Conservation (phyloP, 2,888 invertebrate genomes). For the Tiliacea aurago region DNA sequence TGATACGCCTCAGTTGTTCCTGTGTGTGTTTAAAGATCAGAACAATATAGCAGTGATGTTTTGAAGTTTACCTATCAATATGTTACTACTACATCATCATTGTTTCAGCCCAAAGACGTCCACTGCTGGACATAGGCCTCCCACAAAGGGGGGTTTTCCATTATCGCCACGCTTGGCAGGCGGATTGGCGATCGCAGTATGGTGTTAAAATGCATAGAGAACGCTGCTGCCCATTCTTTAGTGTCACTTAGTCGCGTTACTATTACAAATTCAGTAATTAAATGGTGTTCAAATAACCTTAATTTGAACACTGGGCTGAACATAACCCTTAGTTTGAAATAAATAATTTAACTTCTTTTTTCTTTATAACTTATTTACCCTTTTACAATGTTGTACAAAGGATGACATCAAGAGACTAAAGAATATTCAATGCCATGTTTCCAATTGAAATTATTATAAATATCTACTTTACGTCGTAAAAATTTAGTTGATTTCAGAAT, state of each 20-base stretch:
- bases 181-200: too few species aligned
- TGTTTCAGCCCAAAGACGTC: too few species aligned
- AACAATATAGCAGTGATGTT: not conserved
- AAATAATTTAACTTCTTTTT: not conserved
- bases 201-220: too few species aligned
- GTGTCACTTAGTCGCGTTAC: too few species aligned
- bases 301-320: not conserved
- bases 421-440: too few species aligned
- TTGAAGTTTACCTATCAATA: not conserved
- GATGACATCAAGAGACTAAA: too few species aligned
- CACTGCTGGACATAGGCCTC: too few species aligned
- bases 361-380: not conserved
- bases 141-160: too few species aligned
- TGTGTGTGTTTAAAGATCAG: constrained; percentile 53
- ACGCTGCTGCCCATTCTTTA: too few species aligned
- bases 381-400: not conserved
- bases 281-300: not conserved
- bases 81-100: too few species aligned
- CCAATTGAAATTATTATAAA: not conserved
- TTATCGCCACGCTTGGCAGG: too few species aligned
- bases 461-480: not conserved
- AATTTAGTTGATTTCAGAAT: not conserved
- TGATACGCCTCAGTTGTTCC: constrained; percentile 98
- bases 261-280: too few species aligned
- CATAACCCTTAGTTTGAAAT: not conserved